phyloP scores from a whole-genome alignment of 1,140 invertebrate genomes.

The Psix sp. region DNA sequence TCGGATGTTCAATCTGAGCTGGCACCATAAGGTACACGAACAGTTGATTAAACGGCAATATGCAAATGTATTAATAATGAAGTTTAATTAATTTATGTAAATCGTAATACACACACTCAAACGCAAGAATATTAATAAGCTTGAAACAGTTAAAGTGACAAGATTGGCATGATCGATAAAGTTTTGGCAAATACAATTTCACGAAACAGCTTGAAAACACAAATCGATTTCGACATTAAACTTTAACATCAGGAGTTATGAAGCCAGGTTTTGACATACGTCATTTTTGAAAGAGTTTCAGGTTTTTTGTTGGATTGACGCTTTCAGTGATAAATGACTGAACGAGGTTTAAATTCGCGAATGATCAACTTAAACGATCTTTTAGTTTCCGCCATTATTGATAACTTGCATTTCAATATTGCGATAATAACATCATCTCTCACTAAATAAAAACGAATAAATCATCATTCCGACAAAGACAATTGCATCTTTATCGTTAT shows the following conservation, averaged over 20 bases:
- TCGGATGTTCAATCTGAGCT: conserved; percentile 77
- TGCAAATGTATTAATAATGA: conserved; percentile 22
- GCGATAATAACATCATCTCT: not conserved
- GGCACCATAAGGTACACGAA: conserved; percentile 80
- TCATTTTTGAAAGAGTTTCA: conserved; percentile 41
- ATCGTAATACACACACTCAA: conserved; percentile 27
- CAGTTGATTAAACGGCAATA: conserved; percentile 24
- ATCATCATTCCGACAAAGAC: too few relatives aligned
- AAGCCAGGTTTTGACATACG: conserved; percentile 27
- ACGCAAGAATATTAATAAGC: conserved; percentile 31
- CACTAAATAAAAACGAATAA: too few relatives aligned
- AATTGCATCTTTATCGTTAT: too few relatives aligned
- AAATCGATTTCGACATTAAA: conserved; percentile 42
- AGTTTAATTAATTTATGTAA: conserved; percentile 43
- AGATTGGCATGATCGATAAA: conserved; percentile 21
- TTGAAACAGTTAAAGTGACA: conserved; percentile 7
- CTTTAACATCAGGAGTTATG: conserved; percentile 37
- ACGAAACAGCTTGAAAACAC: conserved; percentile 26
- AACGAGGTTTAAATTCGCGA: conserved; percentile 22
- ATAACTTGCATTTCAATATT: conserved; percentile 10
- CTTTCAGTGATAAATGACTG: conserved; percentile 10
- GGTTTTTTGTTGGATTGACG: conserved; percentile 36
- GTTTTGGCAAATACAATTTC: conserved; percentile 43
- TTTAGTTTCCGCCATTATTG: conserved; percentile 19
- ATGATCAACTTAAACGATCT: conserved; percentile 4